Evolutionary conservation across 2,797 vertebrate genomes (phyloP).

Genomic region (Rhyacichthys aspro): DNA sequence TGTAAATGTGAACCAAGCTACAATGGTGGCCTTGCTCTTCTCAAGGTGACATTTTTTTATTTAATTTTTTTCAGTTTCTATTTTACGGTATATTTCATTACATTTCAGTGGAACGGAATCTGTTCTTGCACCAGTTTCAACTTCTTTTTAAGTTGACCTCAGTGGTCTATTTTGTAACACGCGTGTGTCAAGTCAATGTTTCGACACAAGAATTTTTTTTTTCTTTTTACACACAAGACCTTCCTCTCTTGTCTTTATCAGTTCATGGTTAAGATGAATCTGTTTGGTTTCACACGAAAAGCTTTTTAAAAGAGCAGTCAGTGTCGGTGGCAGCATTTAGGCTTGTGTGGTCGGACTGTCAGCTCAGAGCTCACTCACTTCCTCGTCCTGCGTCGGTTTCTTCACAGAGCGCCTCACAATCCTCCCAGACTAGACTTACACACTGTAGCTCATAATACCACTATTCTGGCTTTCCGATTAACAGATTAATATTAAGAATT

Average conservation of each 20-base stretch:
- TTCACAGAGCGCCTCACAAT: conserved; percentile 17
- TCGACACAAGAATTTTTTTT: too few relatives aligned
- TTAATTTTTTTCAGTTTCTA: too few relatives aligned
- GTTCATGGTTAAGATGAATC: background rate
- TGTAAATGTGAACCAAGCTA: too few relatives aligned
- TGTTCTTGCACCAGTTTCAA: conserved; percentile 30
- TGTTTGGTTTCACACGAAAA: background rate
- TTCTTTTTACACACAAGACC: conserved; percentile 47
- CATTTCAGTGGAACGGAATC: conserved; percentile 3
- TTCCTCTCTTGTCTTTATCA: conserved; percentile 30
- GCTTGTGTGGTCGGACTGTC: conserved; percentile 59
- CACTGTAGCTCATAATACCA: background rate
- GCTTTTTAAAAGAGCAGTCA: background rate
- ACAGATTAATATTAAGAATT: too few relatives aligned
- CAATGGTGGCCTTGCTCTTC: too few relatives aligned
- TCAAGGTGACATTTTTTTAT: too few relatives aligned
- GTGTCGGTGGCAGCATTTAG: conserved; percentile 56
- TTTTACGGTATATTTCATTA: too few relatives aligned
- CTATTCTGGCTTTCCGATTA: too few relatives aligned
- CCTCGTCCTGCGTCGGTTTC: conserved; percentile 47
- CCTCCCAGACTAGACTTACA: conserved; percentile 21
- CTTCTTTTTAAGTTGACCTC: conserved; percentile 33
- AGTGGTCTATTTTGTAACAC: conserved; percentile 49
- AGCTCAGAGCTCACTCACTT: conserved; percentile 52
- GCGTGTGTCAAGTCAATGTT: conserved; percentile 50